Base-by-base conservation (phyloP, 2,113 vertebrate genomes). In the Noturus placidus region DNA sequence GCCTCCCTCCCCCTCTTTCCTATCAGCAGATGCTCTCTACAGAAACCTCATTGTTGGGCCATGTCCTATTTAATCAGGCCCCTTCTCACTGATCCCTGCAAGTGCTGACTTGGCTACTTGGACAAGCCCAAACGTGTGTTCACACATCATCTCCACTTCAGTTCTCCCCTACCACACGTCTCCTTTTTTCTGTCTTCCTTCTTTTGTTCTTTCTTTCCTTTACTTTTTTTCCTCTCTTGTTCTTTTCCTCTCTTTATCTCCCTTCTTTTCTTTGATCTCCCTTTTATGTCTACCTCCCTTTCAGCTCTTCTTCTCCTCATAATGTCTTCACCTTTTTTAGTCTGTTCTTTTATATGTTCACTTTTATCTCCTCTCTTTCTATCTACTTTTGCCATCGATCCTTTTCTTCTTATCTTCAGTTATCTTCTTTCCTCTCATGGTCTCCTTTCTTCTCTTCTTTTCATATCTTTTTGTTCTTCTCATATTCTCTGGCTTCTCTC, bases 21-120 rank as follows among this genome's bases (percentile, higher is more conserved):
- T 67, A 69, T 84, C 82, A 84, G 61, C 65, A 70, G 46, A 50
- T 69, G 63, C 61, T 84, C 82, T 30, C 63, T 67, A 67, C 63
- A 84, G 89, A 89, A 87, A 85, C 85, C 80, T 83, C 91, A 90
- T 88, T 93, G 89, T 89, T 89, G 90, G 89, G 89, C 90, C 19
- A 91, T 91, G 93, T 95, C 91, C 77, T 27, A 87, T 92, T 91
- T 87, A 90, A 91, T 94, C 90, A 90, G 90, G 89, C 63, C 82
- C 52, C 80, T 89, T 54, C 72, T 61, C 52, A 14, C 89, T 88
- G 90, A 92, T 91, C 91, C 87, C 88, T 69, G 65, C 76, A 88
- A 85, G 77, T 46, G 25, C 89, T 91, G 90, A 91, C 91, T 92
- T 88, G 15, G 79, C 79, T 61, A 13, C 79, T 61, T 35, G 5